Evolutionary conservation across 2,888 invertebrate genomes (phyloP), one percentile per base, ranked within the genome.

Genomic region (Pardosa pseudoannulata): DNA sequence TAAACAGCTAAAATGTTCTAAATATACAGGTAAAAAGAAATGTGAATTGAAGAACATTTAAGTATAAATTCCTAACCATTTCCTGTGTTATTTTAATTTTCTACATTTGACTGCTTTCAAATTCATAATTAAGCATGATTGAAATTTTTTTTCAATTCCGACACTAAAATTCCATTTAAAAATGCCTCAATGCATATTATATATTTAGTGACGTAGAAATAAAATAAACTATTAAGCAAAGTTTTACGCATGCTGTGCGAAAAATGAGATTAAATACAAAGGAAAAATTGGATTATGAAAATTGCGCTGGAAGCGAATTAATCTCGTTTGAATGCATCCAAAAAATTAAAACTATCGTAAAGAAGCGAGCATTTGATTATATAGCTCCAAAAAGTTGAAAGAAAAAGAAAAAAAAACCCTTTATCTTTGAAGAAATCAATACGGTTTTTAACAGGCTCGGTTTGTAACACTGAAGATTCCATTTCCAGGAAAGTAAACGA

Each of bases 221-320:
- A 62, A 62, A 62, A 27, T 27, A 28, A 62, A 62, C 27, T 62
- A 62, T 62, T 62, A 62, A 62, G 27, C 7, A 28, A 19, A 62
- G 23, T 28, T 62, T 27, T 27, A 62, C 23, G 62, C 16, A 62
- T 11, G 28, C 27, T 28, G 62, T 11, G 27, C 23, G 5, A n/a
- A 62, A 62, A 62, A 62, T 28, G 27, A 62, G 62, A 62, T 5
- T 28, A 28, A 3, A 62, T 28, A 27, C 23, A 28, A 62, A 36
- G 23, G 36, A 36, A 16, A 65, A 65, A 65, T 65, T 23, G 36
- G 36, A 68, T 68, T 68, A 68, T 6, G 23, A 68, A 68, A 68
- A 68, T 68, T 68, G 39, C 23, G 36, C 68, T 19, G 23, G 36
- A 36, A 68, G 68, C 19, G 39, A 68, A 68, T 68, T 68, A 68